Evolutionary conservation across 1,140 invertebrate genomes (phyloP).

Genomic region (Dendrolimus punctatus): DNA sequence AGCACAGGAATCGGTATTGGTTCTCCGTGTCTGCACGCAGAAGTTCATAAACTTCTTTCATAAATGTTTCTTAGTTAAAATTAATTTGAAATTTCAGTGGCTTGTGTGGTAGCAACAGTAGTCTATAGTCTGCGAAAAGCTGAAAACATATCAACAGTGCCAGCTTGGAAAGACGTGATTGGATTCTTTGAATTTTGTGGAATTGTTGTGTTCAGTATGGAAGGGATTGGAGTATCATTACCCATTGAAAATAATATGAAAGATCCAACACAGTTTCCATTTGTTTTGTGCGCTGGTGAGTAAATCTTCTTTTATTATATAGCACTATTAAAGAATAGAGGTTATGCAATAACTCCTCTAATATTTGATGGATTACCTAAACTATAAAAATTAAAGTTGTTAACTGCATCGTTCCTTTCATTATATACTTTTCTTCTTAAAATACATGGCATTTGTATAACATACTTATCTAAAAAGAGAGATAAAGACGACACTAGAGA

Average conservation of each 20-base stretch:
- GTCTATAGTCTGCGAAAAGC: conserved; percentile 35
- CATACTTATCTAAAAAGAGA: too few species aligned
- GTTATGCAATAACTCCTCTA: too few species aligned
- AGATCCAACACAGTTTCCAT: conserved; percentile 30
- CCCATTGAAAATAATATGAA: conserved; percentile 57
- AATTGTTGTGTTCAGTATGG: conserved; percentile 52
- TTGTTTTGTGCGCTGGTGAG: conserved; percentile 37
- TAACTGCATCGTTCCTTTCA: too few species aligned
- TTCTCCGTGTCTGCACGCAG: too few species aligned
- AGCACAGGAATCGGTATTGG: too few species aligned
- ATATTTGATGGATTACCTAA: too few species aligned
- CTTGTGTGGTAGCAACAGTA: conserved; percentile 49
- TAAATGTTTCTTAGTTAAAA: background rate
- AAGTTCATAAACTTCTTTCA: too few species aligned
- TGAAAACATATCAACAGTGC: conserved; percentile 29
- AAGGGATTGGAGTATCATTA: conserved; percentile 41
- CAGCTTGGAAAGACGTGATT: conserved; percentile 40
- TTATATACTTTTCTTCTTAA: too few species aligned
- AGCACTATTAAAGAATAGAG: too few species aligned
- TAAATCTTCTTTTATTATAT: background rate
- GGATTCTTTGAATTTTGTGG: conserved; percentile 51
- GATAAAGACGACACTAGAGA: too few species aligned
- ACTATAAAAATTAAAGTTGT: too few species aligned
- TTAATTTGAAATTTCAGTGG: conserved; percentile 32
- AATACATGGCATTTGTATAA: too few species aligned